phyloP scores from a whole-genome alignment of 2,113 vertebrate genomes.

The Bungarus multicinctus region DNA sequence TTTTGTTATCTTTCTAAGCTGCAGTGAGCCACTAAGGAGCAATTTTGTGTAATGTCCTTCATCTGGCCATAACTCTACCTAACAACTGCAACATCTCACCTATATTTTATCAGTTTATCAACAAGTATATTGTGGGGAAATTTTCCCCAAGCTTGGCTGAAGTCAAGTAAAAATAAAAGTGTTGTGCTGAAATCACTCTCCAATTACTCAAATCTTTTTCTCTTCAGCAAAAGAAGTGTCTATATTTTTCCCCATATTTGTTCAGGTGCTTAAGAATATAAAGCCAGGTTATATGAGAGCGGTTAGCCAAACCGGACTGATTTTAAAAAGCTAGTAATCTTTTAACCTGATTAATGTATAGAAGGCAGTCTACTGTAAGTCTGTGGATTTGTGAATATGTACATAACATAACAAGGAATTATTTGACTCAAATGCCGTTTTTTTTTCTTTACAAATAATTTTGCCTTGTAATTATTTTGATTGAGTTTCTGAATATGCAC shows the following conservation, averaged over 20 bases:
- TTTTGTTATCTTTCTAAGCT: background rate
- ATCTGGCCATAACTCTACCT: background rate
- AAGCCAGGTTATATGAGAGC: background rate
- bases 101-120: background rate
- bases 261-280: background rate
- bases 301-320: background rate
- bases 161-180: background rate
- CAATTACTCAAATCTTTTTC: background rate
- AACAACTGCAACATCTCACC: background rate
- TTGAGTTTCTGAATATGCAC: background rate
- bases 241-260: background rate
- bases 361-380: background rate
- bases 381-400: background rate
- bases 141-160: background rate
- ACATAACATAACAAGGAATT: background rate
- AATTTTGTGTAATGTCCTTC: background rate
- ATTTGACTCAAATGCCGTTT: background rate
- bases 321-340: background rate
- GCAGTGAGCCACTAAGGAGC: background rate
- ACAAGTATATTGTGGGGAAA: background rate
- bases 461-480: background rate
- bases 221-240: background rate
- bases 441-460: background rate
- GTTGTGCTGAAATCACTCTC: background rate
- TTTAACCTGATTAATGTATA: background rate